Base-by-base conservation (phyloP, 2,797 vertebrate genomes). In the Sebastolobus alascanus region DNA sequence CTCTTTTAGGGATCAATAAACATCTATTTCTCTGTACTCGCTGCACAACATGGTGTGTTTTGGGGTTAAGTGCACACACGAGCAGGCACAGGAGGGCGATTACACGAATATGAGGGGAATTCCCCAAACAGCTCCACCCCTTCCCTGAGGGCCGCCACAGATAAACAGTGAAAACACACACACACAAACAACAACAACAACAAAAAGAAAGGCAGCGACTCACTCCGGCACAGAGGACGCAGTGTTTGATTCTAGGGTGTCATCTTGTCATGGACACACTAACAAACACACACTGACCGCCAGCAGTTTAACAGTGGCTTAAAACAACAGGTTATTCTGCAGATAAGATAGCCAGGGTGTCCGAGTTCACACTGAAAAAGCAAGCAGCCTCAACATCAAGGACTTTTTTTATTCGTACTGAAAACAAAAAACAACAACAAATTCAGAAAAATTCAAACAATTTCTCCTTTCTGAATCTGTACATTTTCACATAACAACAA, bases 141-240 rank as follows among this genome's bases (percentile, higher is more conserved):
- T 61, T 79, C 73, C 80, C 80, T 0, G 20, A 79, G 83, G 83
- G 73, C 83, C 12, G 4, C 65, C 61, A 14, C 75, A 82, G 68
- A 89, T 85, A 90, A 86, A 91, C 79, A 92, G 65, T 37, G 65
- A 88, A 89, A 83, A 90, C 75, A 79, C 77, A 88, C 75, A 85
- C 79, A 88, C 74, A 85, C 79, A 86, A 64, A 84, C 54, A 89
- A 80, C 50, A 54, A 50, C 46, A 50, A 50, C 46, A 87, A 56
- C 25, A 46, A 43, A 38, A 67, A 89, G 82, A 81, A 61, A 77
- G 35, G 63, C 79, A 70, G 35, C 20, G 2, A 78, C 68, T 86
- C 67, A 56, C 12, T 38, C 38, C 72, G 14, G 75, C 73, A 68
- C 40, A 77, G 72, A 82, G 10, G 40, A 64, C 52, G n/a, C 33